Evolutionary conservation across 2,797 vertebrate genomes (phyloP).

Genomic region (Arctocebus calabarensis): DNA sequence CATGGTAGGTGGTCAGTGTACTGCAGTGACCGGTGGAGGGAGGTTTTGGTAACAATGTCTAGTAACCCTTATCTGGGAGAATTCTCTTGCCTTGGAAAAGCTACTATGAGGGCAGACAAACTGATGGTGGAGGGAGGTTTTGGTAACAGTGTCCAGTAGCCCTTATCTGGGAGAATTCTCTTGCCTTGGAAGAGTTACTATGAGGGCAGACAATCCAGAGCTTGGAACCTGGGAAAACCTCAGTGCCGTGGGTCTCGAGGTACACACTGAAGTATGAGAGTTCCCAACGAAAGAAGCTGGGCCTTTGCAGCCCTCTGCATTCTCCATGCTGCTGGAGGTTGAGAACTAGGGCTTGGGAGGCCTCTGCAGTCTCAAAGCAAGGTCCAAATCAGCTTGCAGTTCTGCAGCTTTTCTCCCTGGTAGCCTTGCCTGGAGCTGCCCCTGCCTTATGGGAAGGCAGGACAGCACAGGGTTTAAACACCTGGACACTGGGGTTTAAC

Average conservation of each 20-base stretch:
- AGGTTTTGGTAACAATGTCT: not conserved
- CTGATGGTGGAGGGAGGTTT: not conserved
- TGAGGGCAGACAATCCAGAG: not conserved
- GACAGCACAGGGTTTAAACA: not conserved
- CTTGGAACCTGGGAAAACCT: not conserved
- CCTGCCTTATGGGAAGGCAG: not conserved
- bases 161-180: not conserved
- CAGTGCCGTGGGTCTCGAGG: not conserved
- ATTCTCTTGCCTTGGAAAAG: not conserved
- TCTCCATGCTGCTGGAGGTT: not conserved
- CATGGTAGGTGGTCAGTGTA: not conserved
- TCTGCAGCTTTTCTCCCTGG: not conserved
- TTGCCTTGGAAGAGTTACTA: not conserved
- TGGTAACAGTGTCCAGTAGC: not conserved
- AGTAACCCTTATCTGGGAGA: not conserved
- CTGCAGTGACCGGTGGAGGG: not conserved
- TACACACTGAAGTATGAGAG: not conserved
- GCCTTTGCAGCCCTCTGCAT: not conserved
- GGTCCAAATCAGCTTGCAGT: not conserved
- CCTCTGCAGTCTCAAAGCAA: not conserved
- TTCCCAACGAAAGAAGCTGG: not conserved
- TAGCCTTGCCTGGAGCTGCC: not conserved
- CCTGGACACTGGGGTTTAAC: not conserved
- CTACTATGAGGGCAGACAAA: not conserved
- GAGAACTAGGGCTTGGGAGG: slow-evolving; percentile 21